Percentiles rank a stretch among this genome's conserved stretches.
These are phyloP conservation scores for Platycheirus rosarum DNA, from an alignment of 2,888 invertebrate species.

Conservation along the genomic window DNA sequence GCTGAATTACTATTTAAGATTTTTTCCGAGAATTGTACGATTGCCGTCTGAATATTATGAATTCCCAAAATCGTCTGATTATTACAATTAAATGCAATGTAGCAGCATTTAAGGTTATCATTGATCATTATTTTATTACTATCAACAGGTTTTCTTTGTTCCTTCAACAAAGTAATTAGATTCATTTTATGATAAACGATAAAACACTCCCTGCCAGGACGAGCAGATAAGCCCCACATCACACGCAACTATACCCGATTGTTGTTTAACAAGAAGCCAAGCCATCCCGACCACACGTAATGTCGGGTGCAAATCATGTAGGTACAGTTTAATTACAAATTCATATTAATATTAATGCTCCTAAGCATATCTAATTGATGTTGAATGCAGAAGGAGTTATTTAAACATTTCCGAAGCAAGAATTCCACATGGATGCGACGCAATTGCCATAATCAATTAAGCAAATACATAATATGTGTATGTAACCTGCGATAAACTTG, in stretches of 20 bases:
- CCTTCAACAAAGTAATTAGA: conserved; percentile 64
- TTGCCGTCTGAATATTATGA: too few relatives aligned
- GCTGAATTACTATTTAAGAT: too few relatives aligned
- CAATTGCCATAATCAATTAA: conserved; percentile 52
- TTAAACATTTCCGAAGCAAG: conserved; percentile 18
- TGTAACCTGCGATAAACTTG: background rate
- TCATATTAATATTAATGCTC: conserved; percentile 59
- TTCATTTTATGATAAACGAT: conserved; percentile 66
- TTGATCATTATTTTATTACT: conserved; percentile 42
- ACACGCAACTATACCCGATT: background rate
- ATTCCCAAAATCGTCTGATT: too few relatives aligned
- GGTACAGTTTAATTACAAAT: conserved; percentile 55
- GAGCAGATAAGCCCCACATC: conserved; percentile 20
- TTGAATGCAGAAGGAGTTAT: conserved; percentile 49
- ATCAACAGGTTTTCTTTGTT: conserved; percentile 55
- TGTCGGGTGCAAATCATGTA: conserved; percentile 53
- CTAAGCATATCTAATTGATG: conserved; percentile 58
- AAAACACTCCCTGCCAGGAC: conserved; percentile 54
- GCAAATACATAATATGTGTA: conserved; percentile 3
- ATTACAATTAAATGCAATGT: too few relatives aligned
- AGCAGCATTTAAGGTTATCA: too few relatives aligned
- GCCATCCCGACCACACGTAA: conserved; percentile 27
- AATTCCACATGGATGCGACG: conserved; percentile 26
- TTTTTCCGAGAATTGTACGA: too few relatives aligned
- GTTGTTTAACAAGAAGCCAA: conserved; percentile 26